Percentiles rank a stretch among this genome's conserved stretches.
These are phyloP conservation scores for Eulacestoma nigropectus DNA, from an alignment of 2,113 vertebrate genomes.

Conservation along the genomic window DNA sequence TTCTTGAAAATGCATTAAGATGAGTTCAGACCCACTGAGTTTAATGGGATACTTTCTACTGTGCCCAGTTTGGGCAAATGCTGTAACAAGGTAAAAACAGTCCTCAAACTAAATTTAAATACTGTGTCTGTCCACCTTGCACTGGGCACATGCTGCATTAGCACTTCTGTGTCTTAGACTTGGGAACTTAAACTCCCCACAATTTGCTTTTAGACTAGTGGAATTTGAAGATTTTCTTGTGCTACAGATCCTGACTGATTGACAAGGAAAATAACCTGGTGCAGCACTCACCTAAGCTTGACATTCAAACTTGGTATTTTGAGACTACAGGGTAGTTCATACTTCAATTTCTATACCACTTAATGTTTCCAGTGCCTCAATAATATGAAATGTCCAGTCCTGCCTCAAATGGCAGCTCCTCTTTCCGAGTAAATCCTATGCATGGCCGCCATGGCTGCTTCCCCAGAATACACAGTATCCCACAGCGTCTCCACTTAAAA, in stretches of 20 bases:
- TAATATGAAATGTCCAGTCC: not conserved
- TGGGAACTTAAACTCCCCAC: not conserved
- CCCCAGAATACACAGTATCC: not conserved
- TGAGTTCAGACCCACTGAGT: not conserved
- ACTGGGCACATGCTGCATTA: not conserved
- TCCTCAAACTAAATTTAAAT: not conserved
- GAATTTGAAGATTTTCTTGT: not conserved
- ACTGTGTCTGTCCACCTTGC: not conserved
- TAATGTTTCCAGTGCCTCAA: not conserved
- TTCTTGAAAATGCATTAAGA: not conserved
- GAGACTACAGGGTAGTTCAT: not conserved
- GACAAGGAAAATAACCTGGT: not conserved
- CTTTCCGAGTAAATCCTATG: not conserved
- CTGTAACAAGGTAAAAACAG: not conserved
- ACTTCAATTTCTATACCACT: not conserved
- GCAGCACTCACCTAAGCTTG: not conserved
- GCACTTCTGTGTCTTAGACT: not conserved
- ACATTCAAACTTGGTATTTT: not conserved
- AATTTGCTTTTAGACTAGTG: not conserved
- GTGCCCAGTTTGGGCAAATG: not conserved
- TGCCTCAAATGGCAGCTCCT: not conserved
- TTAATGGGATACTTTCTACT: not conserved
- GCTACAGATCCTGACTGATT: not conserved
- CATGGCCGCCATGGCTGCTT: accelerated
- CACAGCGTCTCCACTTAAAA: not conserved